phyloP scores from a whole-genome alignment of 2,888 invertebrate genomes.

The Portevinia maculata region DNA sequence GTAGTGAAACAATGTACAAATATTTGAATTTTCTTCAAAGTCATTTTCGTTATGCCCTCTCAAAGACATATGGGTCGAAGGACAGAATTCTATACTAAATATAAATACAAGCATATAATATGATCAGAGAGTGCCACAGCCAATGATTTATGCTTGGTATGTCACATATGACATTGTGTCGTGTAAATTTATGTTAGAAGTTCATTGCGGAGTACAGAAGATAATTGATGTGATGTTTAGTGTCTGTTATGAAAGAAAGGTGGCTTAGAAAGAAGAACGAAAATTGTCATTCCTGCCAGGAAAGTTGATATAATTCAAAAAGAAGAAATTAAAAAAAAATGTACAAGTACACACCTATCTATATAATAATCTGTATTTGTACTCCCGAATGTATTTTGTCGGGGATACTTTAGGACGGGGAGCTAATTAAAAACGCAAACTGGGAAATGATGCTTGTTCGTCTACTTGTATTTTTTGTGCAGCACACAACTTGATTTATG shows the following conservation, averaged over 20 bases:
- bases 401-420: slow-evolving; percentile 53
- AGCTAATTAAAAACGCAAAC: slow-evolving; percentile 74
- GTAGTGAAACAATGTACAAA: neutral
- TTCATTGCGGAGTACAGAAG: slow-evolving; percentile 74
- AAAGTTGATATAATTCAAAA: slow-evolving; percentile 52
- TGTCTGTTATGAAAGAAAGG: slow-evolving; percentile 71
- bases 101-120: slow-evolving; percentile 46
- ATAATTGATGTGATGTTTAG: slow-evolving; percentile 75
- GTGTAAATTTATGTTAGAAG: slow-evolving; percentile 74
- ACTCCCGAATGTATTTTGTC: slow-evolving; percentile 46
- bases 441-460: slow-evolving; percentile 70
- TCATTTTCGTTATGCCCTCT: slow-evolving; percentile 38
- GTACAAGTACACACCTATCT: neutral
- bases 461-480: slow-evolving; percentile 51
- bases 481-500: slow-evolving; percentile 71
- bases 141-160: slow-evolving; percentile 69
- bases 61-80: slow-evolving; percentile 68
- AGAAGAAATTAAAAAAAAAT: slow-evolving; percentile 35
- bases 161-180: slow-evolving; percentile 74
- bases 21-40: slow-evolving; percentile 11
- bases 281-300: slow-evolving; percentile 51
- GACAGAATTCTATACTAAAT: slow-evolving; percentile 57
- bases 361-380: neutral
- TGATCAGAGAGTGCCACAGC: slow-evolving; percentile 54
- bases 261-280: slow-evolving; percentile 58